Conservation (phyloP, 2,797 vertebrate species). For the Erpetoichthys calabaricus region DNA sequence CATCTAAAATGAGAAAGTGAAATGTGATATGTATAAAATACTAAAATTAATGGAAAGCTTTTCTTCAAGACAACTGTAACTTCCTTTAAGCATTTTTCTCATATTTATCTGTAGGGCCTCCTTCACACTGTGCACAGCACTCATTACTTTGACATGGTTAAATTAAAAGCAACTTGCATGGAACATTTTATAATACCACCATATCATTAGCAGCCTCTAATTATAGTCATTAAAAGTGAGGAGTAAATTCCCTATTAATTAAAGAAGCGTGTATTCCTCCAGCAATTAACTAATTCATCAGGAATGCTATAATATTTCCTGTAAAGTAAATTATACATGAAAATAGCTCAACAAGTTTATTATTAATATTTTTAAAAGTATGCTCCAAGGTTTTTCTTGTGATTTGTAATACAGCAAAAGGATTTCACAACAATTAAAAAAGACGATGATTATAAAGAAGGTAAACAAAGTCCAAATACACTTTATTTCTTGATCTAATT, state of each 20-base stretch:
- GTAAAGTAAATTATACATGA: too few species aligned
- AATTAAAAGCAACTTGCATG: not conserved
- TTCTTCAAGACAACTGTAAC: not conserved
- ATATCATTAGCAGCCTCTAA: not conserved
- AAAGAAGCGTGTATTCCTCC: not conserved
- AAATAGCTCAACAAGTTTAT: too few species aligned
- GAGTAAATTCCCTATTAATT: not conserved
- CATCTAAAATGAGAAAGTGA: slow-evolving; percentile 48
- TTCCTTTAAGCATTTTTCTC: not conserved
- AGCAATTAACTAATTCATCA: not conserved
- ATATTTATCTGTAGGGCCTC: too few species aligned
- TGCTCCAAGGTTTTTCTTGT: too few species aligned
- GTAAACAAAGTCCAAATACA: too few species aligned
- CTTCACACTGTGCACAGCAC: not conserved
- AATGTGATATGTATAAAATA: not conserved
- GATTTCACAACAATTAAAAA: too few species aligned
- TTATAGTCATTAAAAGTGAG: not conserved
- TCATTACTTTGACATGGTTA: not conserved
- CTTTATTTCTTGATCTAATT: too few species aligned
- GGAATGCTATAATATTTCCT: too few species aligned
- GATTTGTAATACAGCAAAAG: too few species aligned
- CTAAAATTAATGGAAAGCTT: not conserved
- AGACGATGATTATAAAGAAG: too few species aligned
- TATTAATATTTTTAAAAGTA: too few species aligned
- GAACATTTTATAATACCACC: not conserved